Percentiles rank a stretch among this genome's conserved stretches.
These are phyloP conservation scores for Orestias chungarensis DNA, from an alignment of 2,797 vertebrate species.

Conservation along the genomic window DNA sequence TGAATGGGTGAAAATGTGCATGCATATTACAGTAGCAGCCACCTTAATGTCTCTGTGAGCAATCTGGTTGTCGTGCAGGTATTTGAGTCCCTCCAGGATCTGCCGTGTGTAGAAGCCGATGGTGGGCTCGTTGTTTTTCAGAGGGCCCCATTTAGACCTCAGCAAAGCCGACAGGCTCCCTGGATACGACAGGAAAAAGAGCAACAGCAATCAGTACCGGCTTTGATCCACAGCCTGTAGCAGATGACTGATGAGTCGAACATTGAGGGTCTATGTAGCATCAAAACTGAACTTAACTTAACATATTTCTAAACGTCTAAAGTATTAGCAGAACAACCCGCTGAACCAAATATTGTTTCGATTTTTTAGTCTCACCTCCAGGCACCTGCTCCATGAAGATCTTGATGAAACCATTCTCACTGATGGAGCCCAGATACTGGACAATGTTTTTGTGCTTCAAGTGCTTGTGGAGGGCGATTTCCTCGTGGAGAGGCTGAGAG, in stretches of 20 bases:
- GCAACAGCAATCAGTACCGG: conserved; percentile 1
- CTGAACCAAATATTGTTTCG: not conserved
- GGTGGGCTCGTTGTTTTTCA: conserved; percentile 97
- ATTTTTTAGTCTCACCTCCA: conserved; percentile 82
- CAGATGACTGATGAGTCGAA: not conserved
- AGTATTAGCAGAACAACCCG: not conserved
- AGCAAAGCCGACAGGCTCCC: conserved; percentile 97
- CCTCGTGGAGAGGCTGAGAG: conserved; percentile 97
- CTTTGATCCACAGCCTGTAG: conserved; percentile 11
- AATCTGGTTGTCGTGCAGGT: conserved; percentile 98
- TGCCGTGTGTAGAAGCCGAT: conserved; percentile 99
- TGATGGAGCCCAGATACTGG: conserved; percentile 97
- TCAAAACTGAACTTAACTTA: too few species aligned
- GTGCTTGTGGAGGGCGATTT: conserved; percentile 97
- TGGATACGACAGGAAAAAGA: conserved; percentile 53
- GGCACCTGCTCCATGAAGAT: conserved; percentile 99
- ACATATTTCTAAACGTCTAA: not conserved
- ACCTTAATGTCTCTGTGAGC: conserved; percentile 99
- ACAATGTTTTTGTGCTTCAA: conserved; percentile 99
- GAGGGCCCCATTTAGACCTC: conserved; percentile 96
- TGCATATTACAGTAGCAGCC: not conserved
- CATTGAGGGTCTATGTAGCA: not conserved
- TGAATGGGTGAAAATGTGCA: not conserved
- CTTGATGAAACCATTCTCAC: conserved; percentile 98
- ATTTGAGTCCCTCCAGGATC: conserved; percentile 97